Evolutionary conservation across 1,140 invertebrate genomes (phyloP), one percentile per base, ranked within the genome.

Genomic region (Diplogasteroides magnus): DNA sequence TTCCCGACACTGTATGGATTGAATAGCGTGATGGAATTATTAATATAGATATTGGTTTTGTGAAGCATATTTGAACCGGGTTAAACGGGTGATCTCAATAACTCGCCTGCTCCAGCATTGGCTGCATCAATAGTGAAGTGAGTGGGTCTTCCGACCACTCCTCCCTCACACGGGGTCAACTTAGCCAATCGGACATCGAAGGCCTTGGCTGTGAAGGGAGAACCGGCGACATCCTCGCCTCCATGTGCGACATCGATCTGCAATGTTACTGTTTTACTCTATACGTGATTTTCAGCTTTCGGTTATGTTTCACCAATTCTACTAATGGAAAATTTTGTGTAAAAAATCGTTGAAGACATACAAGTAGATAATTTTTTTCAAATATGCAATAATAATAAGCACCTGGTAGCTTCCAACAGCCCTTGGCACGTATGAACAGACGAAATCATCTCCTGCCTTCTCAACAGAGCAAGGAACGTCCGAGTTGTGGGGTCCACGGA

Each of bases 171-270:
- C 79, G 95, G 91, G 0, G 91, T 92, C 2, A 97, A 91, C 66
- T 89, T 90, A 26, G 94, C 92, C 83, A 91, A 90, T 65, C 89
- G 89, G 0, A 93, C 90, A 81, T 97, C 94, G 84, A 95, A 98
- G 23, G 92, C 94, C 84, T 97, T 96, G 2, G 96, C 89, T 2
- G 93, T 86, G 81, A 97, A 97, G 31, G 95, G 94, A 84, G 92
- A 94, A 27, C 92, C 92, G 82, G 92, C 90, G 0, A 97, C 90
- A 66, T 92, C 90, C 14, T 90, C 89, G 26, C 89, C 90, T 6
- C 88, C 88, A 61, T 93, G 86, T 79, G 88, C 88, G 63, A 93
- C 90, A 85, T 95, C 92, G 61, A 97, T 91, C 74, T 91, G 91
- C 82, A 97, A 92, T 85, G 94, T 56, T n/a, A n/a, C n/a, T n/a